Base-by-base conservation (phyloP, 2,113 vertebrate genomes). In the Rhodinocichla rosea region DNA sequence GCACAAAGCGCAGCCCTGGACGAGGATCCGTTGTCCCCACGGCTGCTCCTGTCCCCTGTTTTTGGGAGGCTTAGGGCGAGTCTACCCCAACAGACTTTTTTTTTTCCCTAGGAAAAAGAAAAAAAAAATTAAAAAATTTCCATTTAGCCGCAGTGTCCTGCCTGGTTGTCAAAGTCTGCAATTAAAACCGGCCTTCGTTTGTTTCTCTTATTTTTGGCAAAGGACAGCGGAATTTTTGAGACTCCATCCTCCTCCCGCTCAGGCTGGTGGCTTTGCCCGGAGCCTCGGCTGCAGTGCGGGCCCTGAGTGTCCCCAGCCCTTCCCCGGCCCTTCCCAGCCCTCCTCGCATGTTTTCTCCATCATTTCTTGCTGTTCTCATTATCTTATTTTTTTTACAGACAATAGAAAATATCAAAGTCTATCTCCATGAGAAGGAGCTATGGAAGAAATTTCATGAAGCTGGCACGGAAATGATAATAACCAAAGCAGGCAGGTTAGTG, bases 401-500 rank as follows among this genome's bases (percentile, higher is more conserved):
- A 87, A 99, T 99, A 65, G 99, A 99, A 98, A 99, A 99, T 97
- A 99, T 99, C 95, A 99, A 99, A 97, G 99, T 99, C 69, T 98
- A 98, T 96, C 98, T 99, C 92, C 99, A 99, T 22, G 99, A 99
- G 97, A 98, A 99, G 90, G 99, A 99, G 60, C 98, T 99, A 89
- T 99, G 99, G 99, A 99, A 99, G 98, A 99, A 99, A 97, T 99
- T 99, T 92, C 99, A 99, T 67, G 99, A 99, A 94, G 98, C 99
- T 12, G 99, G 99, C 71, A 99, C 99, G 0, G 99, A 99, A 98
- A 99, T 99, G 99, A 99, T 99, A 97, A 99, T 99, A 94, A 99
- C 99, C 57, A 99, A 99, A 98, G 99, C 99, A 64, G 99, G 99
- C 98, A 99, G 99, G 99, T 99, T 79, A 98, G 99, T 98, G 76